A percentile compares a stretch with the other conserved stretches of the same genome.
These are phyloP conservation scores for Hippoglossus hippoglossus DNA, from an alignment of 2,797 vertebrate genomes.

Conservation along the genomic window DNA sequence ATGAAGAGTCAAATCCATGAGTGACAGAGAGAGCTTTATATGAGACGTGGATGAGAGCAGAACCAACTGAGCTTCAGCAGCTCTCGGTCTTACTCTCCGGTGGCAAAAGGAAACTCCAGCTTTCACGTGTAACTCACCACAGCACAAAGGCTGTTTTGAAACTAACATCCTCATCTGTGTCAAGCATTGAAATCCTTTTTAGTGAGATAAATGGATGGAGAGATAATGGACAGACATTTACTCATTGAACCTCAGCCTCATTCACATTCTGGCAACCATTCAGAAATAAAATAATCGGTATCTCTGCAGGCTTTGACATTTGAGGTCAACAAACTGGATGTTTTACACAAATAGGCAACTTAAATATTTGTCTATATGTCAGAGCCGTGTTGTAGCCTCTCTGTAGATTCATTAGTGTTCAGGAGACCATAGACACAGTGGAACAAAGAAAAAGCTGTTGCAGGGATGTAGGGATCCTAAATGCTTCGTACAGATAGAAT, in stretches of 20 bases:
- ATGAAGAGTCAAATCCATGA: constrained; percentile 40
- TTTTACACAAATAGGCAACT: not conserved
- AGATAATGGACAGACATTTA: not conserved
- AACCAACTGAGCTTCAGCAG: constrained; percentile 14
- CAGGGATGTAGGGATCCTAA: too few species aligned
- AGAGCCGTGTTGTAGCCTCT: too few species aligned
- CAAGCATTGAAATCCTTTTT: constrained; percentile 18
- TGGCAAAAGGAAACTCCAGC: constrained; percentile 18
- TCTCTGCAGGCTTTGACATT: not conserved
- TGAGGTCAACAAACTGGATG: not conserved
- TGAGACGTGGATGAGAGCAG: constrained; percentile 5
- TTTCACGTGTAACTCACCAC: not conserved
- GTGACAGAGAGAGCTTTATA: constrained; percentile 32
- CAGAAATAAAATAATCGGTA: not conserved
- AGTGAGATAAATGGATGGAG: constrained; percentile 11
- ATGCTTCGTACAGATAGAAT: too few species aligned
- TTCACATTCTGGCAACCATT: constrained; percentile 15
- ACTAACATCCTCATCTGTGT: constrained; percentile 8
- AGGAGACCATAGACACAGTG: too few species aligned
- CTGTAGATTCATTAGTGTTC: too few species aligned
- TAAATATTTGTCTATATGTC: not conserved
- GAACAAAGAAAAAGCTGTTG: too few species aligned
- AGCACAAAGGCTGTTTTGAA: not conserved
- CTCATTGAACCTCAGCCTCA: too few species aligned
- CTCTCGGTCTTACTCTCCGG: constrained; percentile 20